Conservation (phyloP, 2,888 invertebrate genomes). For the Esperia sulphurella region DNA sequence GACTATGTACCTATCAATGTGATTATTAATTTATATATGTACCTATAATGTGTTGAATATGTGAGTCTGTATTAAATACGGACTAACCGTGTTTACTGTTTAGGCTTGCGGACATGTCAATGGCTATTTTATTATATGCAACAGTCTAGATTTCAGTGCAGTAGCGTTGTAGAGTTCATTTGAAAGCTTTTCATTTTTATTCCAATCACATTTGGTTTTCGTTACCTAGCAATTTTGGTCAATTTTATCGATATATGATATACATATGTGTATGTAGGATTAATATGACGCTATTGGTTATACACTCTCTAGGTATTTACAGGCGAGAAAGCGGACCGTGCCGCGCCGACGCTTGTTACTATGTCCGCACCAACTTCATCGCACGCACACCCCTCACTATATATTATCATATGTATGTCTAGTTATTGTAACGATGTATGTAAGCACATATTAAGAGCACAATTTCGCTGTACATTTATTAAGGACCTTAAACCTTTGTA, state of each 20-base stretch:
- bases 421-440: conserved; percentile 46
- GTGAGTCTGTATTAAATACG: conserved; percentile 55
- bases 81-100: conserved; percentile 39
- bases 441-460: conserved; percentile 60
- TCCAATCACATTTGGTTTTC: conserved; percentile 25
- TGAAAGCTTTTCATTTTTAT: conserved; percentile 22
- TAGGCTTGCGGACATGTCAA: conserved; percentile 39
- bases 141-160: conserved; percentile 25
- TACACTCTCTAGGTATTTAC: conserved; percentile 31
- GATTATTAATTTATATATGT: conserved; percentile 51
- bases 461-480: conserved; percentile 53
- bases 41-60: conserved; percentile 36
- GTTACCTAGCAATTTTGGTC: conserved; percentile 63
- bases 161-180: conserved; percentile 19
- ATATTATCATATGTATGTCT: conserved; percentile 36
- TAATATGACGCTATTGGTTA: conserved; percentile 51
- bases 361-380: conserved; percentile 37
- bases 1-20: conserved; percentile 69
- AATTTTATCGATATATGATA: conserved; percentile 60
- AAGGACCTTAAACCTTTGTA: conserved; percentile 42
- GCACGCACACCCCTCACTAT: conserved; percentile 50
- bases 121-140: conserved; percentile 27
- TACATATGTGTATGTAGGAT: conserved; percentile 57
- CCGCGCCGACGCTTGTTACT: too few species aligned
- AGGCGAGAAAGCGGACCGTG: background rate